Base-by-base conservation (phyloP, 2,797 vertebrate genomes). In the Enteromius thamalakanensis region DNA sequence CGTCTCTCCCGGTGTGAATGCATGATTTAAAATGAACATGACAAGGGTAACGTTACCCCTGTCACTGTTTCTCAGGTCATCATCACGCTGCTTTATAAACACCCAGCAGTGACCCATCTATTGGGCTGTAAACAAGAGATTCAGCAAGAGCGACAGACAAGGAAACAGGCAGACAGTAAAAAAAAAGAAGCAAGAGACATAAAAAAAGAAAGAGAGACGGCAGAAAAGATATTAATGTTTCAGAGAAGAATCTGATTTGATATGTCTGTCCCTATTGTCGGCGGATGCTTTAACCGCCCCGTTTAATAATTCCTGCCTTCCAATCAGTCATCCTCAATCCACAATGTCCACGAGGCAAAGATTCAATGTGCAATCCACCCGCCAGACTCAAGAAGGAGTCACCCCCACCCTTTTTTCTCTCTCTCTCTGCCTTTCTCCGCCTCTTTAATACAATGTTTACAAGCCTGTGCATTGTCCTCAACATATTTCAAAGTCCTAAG, bases 251-350 rank as follows among this genome's bases (percentile, higher is more conserved):
- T 96, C 94, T 95, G 94, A 96, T 96, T 96, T 96, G 94, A 96
- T 96, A 94, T 90, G 95, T 96, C 96, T 95, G 94, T 94, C 94
- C 95, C 94, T 92, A 95, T 96, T 96, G 95, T 95, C 93, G 94
- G 94, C 92, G 94, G 94, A 94, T 93, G 95, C 85, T 95, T 96
- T 95, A 95, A 94, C 90, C 64, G 92, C 93, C 91, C 92, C 93
- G 94, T 96, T 95, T 96, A 96, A 96, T 95, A 95, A 95, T 95
- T 94, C 93, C 94, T 95, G 95, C 93, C 94, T 95, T 93, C 91
- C 94, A 95, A 95, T 96, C 95, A 95, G 93, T 96, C 96, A 96
- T 96, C 95, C 95, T 95, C 95, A 95, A 94, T 94, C 87, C 89
- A 71, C 90, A 91, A 94, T 93, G 92, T 94, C 87, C 80, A 85